Evolutionary conservation across 2,888 invertebrate species (phyloP).

Genomic region (Pseudolycoriella hygida): DNA sequence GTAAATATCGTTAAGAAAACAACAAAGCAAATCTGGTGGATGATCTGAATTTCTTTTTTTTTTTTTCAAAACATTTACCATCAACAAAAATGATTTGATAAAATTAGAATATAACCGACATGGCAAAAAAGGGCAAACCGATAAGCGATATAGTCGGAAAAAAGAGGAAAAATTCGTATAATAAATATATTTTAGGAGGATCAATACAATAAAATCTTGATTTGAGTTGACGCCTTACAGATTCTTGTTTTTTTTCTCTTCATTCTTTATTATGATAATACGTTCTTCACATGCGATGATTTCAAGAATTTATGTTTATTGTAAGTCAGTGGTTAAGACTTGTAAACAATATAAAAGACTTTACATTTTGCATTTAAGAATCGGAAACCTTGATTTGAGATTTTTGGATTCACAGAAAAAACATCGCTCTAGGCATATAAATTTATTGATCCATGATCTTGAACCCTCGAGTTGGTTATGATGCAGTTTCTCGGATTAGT

Average conservation of each 20-base stretch:
- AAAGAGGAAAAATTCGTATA: background rate
- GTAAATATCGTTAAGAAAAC: no score
- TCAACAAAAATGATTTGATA: background rate
- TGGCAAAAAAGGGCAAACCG: background rate
- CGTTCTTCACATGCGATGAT: background rate
- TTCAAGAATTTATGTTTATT: background rate
- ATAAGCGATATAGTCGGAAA: background rate
- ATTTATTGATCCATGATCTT: no score
- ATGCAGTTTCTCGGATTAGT: no score
- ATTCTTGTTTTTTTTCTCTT: no score
- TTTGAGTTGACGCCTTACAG: background rate
- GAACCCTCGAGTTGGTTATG: no score
- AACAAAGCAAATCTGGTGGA: no score
- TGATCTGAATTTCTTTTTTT: background rate
- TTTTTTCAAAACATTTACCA: background rate
- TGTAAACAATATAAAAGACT: no score
- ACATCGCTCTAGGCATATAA: no score
- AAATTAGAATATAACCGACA: background rate
- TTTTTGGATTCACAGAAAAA: no score
- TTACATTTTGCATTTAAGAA: no score
- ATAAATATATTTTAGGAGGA: slow-evolving; percentile 1
- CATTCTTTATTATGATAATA: background rate
- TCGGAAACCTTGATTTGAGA: no score
- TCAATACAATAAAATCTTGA: slow-evolving; percentile 1
- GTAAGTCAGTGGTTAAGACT: no score